Evolutionary conservation across 1,140 invertebrate species (phyloP).

Genomic region (fruit fly (Drosophila melanogaster)): DNA sequence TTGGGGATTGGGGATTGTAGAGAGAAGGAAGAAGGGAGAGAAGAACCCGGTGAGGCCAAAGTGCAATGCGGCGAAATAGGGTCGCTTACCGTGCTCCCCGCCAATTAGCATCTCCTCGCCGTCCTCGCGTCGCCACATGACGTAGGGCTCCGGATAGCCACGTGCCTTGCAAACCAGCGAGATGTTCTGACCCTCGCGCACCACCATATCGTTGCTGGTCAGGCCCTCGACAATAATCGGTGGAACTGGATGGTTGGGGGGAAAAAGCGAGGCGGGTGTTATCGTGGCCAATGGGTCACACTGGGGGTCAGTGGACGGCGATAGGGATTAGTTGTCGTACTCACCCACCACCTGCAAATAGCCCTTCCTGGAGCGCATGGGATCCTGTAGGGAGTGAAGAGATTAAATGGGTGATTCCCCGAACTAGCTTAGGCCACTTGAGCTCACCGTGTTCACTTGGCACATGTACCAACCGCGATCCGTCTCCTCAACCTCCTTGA

Average conservation of each 20-base stretch:
- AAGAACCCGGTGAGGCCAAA: slow-evolving; percentile 24
- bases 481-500: slow-evolving; percentile 91
- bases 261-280: not conserved
- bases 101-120: slow-evolving; percentile 94
- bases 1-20: not conserved
- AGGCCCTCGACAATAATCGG: slow-evolving; percentile 93
- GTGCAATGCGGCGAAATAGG: slow-evolving; percentile 14
- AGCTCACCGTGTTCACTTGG: slow-evolving; percentile 84
- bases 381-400: slow-evolving; percentile 85
- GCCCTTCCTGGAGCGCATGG: slow-evolving; percentile 92
- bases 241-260: slow-evolving; percentile 87
- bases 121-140: slow-evolving; percentile 96
- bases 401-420: slow-evolving; percentile 4
- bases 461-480: slow-evolving; percentile 90
- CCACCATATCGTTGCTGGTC: slow-evolving; percentile 95
- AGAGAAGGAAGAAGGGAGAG: not conserved
- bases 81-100: slow-evolving; percentile 89
- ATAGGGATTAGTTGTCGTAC: slow-evolving; percentile 65
- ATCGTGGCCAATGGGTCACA: slow-evolving; percentile 33
- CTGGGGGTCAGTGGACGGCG: slow-evolving; percentile 26
- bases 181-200: slow-evolving; percentile 94
- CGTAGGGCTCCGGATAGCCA: slow-evolving; percentile 95
- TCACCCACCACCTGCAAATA: slow-evolving; percentile 95
- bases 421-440: not conserved
- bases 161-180: slow-evolving; percentile 94